Base-by-base conservation (phyloP, 2,888 invertebrate genomes). In the Argynnis bischoffii region DNA sequence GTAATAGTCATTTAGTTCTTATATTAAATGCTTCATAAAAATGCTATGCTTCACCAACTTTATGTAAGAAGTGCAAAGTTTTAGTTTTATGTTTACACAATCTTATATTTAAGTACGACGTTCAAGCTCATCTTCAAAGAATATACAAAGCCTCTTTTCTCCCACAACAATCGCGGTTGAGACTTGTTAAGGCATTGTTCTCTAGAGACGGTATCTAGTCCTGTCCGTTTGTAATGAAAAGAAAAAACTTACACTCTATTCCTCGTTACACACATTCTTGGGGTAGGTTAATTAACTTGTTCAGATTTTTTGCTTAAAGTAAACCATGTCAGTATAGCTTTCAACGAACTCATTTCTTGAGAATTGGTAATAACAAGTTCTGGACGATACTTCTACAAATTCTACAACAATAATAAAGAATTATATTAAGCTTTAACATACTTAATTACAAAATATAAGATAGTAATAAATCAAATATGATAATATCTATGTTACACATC, bases 101-200 rank as follows among this genome's bases (percentile, higher is more conserved):
- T 57, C 48, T 53, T 64, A 56, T 56, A 31, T 26, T 6, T 57
- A 55, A 70, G 57, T 57, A 63, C 76, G 75, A 74, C 69, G 72
- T 81, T 79, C 80, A 79, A 75, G 76, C 79, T 80, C 79, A 79
- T 85, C 82, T 82, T 79, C 72, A 77, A 79, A 79, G 79, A 82
- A 76, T 72, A 67, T 78, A 89, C 88, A 89, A 90, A 85, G 78
- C 78, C 79, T 81, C 88, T 89, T 85, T 86, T 83, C 76, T 69
- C 68, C 76, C 70, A 77, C 76, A 84, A 86, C 88, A 87, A 86
- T 85, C 81, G 81, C 78, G 78, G 78, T 77, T 73, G 79, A 76
- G 84, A 77, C 85, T 87, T 85, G 86, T 85, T 85, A 85, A 74
- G 74, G 80, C 79, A 85, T 90, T 90, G 89, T 90, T 85, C 79